Conservation (phyloP, 2,888 invertebrate genomes). For the Conchocele bisecta region DNA sequence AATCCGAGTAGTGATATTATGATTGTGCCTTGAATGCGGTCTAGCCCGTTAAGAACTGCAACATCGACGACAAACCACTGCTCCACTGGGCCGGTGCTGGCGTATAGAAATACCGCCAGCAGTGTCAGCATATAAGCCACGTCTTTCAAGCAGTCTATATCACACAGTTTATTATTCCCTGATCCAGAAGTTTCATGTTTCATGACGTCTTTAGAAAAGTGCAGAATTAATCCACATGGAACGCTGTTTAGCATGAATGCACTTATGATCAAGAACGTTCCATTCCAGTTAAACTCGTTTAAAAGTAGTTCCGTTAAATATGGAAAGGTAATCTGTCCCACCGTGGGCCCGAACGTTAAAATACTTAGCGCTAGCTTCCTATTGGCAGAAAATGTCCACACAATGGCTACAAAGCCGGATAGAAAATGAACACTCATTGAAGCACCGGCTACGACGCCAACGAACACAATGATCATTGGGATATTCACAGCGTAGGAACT, state of each 20-base stretch:
- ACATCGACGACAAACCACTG: constrained; percentile 35
- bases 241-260: constrained; percentile 26
- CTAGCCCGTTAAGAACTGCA: constrained; percentile 19
- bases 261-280: constrained; percentile 25
- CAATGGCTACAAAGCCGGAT: constrained; percentile 22
- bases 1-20: constrained; percentile 26
- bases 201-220: constrained; percentile 12
- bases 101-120: not conserved
- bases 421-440: constrained; percentile 27
- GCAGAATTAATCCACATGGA: constrained; percentile 35
- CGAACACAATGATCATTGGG: constrained; percentile 24
- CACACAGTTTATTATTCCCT: not conserved
- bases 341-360: constrained; percentile 27
- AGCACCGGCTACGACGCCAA: constrained; percentile 26
- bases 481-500: constrained; percentile 35
- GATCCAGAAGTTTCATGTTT: not conserved
- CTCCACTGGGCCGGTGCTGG: constrained; percentile 18
- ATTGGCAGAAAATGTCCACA: constrained; percentile 23
- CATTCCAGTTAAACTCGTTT: constrained; percentile 14
- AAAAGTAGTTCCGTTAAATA: constrained; percentile 21
- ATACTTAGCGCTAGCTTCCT: constrained; percentile 20
- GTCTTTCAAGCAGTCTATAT: constrained; percentile 18
- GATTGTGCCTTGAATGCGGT: constrained; percentile 18
- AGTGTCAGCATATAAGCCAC: constrained; percentile 24
- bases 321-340: constrained; percentile 28